Conservation (phyloP, 2,888 invertebrate genomes). For the Ceriagrion tenellum region DNA sequence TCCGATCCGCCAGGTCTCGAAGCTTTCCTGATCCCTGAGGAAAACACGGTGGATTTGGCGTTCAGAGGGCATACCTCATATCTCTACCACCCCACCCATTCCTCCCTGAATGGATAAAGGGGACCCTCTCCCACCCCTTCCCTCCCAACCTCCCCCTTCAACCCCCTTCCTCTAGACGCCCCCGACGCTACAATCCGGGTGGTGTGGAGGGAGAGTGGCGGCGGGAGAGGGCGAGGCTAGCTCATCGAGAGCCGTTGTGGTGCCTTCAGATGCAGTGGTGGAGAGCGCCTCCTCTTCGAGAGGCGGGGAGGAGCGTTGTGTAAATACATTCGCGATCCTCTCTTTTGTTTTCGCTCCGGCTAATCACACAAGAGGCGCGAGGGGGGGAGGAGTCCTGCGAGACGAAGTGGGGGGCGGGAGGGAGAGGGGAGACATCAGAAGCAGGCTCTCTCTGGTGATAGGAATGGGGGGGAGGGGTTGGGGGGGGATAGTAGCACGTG, state of each 20-base stretch:
- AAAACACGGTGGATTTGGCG: background rate
- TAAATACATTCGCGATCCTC: conserved; percentile 37
- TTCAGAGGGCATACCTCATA: background rate
- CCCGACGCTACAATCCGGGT: background rate
- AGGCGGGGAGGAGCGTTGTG: conserved; percentile 17
- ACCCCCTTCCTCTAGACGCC: background rate
- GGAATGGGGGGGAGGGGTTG: background rate
- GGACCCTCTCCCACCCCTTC: background rate
- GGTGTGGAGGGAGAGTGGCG: too few relatives aligned
- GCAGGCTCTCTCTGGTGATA: background rate
- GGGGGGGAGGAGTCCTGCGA: background rate
- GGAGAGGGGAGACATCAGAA: conserved; percentile 23
- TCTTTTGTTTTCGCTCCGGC: conserved; percentile 56
- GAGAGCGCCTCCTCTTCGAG: background rate
- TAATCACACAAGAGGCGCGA: conserved; percentile 46
- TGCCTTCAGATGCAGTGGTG: conserved; percentile 32
- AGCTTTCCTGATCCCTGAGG: background rate
- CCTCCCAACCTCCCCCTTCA: background rate
- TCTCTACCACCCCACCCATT: too few relatives aligned
- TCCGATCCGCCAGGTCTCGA: background rate
- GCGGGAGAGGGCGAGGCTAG: too few relatives aligned
- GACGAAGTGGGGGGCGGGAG: background rate
- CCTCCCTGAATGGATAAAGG: background rate
- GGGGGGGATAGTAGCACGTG: background rate
- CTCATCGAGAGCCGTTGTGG: background rate